Evolutionary conservation across 1,140 invertebrate genomes (phyloP), one percentile per base, ranked within the genome.

Genomic region (Olivierus martensii): DNA sequence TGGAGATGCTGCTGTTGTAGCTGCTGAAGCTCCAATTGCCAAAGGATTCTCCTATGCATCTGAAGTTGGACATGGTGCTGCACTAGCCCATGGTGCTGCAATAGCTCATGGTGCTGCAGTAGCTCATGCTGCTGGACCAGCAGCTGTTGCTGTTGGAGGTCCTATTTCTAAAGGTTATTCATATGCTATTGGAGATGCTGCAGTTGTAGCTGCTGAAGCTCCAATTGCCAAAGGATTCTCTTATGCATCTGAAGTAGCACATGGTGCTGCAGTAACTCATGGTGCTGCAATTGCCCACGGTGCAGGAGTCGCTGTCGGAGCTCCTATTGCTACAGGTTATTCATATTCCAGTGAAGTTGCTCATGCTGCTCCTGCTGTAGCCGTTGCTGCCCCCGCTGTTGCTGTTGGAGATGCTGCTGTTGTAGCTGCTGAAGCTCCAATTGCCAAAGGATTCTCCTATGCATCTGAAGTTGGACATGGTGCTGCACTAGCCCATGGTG

Each of bases 381-480:
- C 35, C 21, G 46, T 14, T 22, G 38, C 2, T 28, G 14, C 10
- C 17, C n/a, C 14, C 19, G 4, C 4, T 37, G 46, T 21, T 28
- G 28, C 28, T 28, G 28, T 28, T 6, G 28, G 5, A 6, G 5
- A 28, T 28, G 28, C 0, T 28, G 28, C 28, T 3, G 28, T 7
- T 28, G 28, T 28, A 28, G 28, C 28, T 2, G 5, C 5, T 28
- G 28, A 3, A 6, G 28, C 28, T 28, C 10, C 19, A 21, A 10
- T 39, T n/a, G 19, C 3, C 39, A 56, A 56, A 28, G 54, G 49
- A 18, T 56, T 45, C 10, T 47, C 54, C 21, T 56, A 56, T 36
- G 46, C 54, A 36, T 47, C 54, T n/a, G 43, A 51, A 37, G 49
- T 55, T 6, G 48, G 22, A 28, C 38, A 49, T 2, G 19, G 39